A percentile compares a stretch with the other conserved stretches of the same genome.
phyloP scores from a whole-genome alignment of 2,888 invertebrate genomes.

The Pollenia amentaria region DNA sequence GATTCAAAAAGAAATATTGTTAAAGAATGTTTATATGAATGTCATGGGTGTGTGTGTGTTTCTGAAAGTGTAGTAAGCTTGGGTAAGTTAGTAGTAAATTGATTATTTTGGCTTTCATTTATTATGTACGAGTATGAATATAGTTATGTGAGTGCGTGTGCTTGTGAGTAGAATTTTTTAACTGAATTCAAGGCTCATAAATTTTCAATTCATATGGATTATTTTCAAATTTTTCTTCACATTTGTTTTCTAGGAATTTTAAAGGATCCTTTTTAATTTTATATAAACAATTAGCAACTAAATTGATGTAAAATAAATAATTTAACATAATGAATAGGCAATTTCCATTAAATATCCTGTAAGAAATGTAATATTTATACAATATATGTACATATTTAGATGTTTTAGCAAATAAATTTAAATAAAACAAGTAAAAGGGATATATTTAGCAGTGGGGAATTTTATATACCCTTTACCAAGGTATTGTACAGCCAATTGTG shows the following conservation, averaged over 20 bases:
- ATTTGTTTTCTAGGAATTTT: constrained; percentile 13
- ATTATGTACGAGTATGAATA: constrained; percentile 41
- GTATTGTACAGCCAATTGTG: no score
- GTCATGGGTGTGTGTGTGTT: constrained; percentile 54
- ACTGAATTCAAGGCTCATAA: constrained; percentile 66
- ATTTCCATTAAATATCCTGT: not conserved
- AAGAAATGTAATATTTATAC: not conserved
- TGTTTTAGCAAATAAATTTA: no score
- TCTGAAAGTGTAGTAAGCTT: constrained; percentile 58
- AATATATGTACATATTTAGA: no score
- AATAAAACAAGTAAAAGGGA: no score
- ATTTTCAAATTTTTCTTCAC: constrained; percentile 56
- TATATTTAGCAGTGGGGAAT: no score
- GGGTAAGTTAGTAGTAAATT: constrained; percentile 72
- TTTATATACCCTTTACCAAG: no score
- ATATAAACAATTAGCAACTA: constrained; percentile 50
- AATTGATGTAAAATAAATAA: constrained; percentile 52
- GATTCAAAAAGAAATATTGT: constrained; percentile 70
- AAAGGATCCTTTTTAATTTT: constrained; percentile 52
- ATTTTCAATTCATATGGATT: constrained; percentile 73
- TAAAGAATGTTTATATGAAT: constrained; percentile 65
- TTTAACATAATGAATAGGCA: constrained; percentile 19
- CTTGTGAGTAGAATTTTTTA: constrained; percentile 44
- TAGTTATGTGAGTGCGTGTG: constrained; percentile 8
- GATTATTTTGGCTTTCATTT: constrained; percentile 73